Evolutionary conservation across 2,797 vertebrate species (phyloP).

Genomic region (Lophius americanus): DNA sequence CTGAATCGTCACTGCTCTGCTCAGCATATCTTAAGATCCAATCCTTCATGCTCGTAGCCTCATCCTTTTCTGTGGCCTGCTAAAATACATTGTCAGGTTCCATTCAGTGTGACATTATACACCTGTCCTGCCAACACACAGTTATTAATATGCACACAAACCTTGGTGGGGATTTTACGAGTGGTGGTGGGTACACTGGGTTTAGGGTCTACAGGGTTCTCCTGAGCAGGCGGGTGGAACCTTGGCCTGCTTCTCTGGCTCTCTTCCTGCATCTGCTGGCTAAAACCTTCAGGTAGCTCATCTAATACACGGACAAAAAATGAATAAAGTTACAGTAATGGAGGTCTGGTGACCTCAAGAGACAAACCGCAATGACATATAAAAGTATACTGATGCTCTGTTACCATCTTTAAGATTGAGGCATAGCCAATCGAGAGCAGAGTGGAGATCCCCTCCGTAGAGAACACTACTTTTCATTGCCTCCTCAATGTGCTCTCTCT

Average conservation of each 20-base stretch:
- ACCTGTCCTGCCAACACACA: not conserved
- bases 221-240: constrained; percentile 79
- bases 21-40: constrained; percentile 95
- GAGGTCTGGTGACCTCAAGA: not conserved
- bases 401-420: constrained; percentile 95
- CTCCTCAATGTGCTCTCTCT: constrained; percentile 94
- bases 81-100: not conserved
- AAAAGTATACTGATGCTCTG: not conserved
- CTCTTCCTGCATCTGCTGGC: constrained; percentile 93
- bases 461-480: constrained; percentile 96
- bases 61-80: constrained; percentile 75
- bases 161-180: constrained; percentile 64
- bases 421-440: constrained; percentile 98
- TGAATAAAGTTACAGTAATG: not conserved
- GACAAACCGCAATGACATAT: not conserved
- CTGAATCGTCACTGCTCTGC: constrained; percentile 85
- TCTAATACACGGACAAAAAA: constrained; percentile 73
- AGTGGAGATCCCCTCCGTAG: constrained; percentile 95
- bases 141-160: constrained; percentile 29
- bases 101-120: not conserved
- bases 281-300: constrained; percentile 94
- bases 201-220: constrained; percentile 33
- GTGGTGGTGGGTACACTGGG: constrained; percentile 40
- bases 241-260: constrained; percentile 85
- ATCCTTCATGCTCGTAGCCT: constrained; percentile 88